Base-by-base conservation (phyloP, 2,888 invertebrate species). In the Diabrotica balteata region DNA sequence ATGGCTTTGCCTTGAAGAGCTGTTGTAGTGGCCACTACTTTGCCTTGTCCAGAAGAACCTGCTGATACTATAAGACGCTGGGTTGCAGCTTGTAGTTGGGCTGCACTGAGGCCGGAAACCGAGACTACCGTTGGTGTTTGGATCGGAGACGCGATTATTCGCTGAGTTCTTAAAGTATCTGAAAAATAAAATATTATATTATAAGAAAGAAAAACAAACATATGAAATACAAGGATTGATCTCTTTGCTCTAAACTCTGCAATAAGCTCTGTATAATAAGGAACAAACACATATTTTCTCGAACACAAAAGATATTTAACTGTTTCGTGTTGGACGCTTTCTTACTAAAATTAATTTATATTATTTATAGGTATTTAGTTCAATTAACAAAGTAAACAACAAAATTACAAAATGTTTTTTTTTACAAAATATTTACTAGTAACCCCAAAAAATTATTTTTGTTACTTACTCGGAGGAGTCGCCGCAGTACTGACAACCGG, bases 1-100 rank as follows among this genome's bases (percentile, higher is more conserved):
- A 88, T 79, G 7, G 86, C 84, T 78, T 88, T 88, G 52, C 84
- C 85, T 64, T 87, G 85, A 84, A 72, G 70, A 11, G 71, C 67
- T 7, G 60, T 66, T 7, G 70, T 69, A 9, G 67, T 71, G n/a
- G 68, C 76, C 46, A 80, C 80, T 0, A 81, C 74, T 75, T 83
- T 83, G 8, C 78, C 76, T 72, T 82, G 82, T 43, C 75, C 78
- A 1, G 79, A 73, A 9, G 79, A 76, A 45, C 80, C 79, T 8
- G 81, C 79, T 7, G 84, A 82, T 6, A 84, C 84, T 50, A 84
- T 83, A 7, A 84, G 73, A 44, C 84, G 76, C 68, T 89, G 89
- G 0, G 91, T 80, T 32, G 83, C 82, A 0, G 81, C 80, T 72
- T 83, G 83, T 11, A 84, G 67, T 67, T 83, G 83, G 4, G 82